A percentile compares a stretch with the other conserved stretches of the same genome.
Conservation (phyloP, 2,113 vertebrate genomes). For the Parotia lawesii region DNA sequence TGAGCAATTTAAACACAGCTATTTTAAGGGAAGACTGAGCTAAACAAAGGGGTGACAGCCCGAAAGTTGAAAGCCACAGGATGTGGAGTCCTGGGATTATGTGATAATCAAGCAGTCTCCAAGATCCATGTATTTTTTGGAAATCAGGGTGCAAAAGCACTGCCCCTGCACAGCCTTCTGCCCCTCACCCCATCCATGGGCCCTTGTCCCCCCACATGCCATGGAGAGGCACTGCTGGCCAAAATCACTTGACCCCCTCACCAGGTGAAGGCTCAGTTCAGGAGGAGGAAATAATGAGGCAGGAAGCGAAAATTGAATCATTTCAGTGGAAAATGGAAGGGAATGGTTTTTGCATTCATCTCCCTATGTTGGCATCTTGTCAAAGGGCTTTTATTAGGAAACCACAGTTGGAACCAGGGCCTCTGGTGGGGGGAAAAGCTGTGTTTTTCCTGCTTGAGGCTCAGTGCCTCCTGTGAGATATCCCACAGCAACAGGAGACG, state of each 20-base stretch:
- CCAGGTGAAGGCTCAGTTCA: not conserved
- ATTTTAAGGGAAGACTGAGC: not conserved
- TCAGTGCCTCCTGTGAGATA: not conserved
- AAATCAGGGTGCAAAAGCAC: accelerated
- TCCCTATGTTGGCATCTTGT: not conserved
- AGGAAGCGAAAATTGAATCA: not conserved
- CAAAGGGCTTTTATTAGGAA: not conserved
- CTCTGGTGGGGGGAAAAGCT: not conserved
- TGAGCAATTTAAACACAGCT: not conserved
- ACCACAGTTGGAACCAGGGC: not conserved
- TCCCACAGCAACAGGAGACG: not conserved
- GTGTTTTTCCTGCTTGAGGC: not conserved
- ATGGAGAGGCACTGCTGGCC: not conserved
- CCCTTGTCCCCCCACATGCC: accelerated
- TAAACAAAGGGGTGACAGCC: slow-evolving; percentile 16
- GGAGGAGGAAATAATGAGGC: not conserved
- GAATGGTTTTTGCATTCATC: not conserved
- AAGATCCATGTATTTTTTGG: not conserved
- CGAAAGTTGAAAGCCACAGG: not conserved
- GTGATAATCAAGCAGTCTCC: not conserved
- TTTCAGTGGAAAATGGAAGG: not conserved
- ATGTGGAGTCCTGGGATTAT: not conserved
- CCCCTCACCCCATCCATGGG: accelerated
- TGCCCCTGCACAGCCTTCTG: accelerated
- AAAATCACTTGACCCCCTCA: not conserved